Evolutionary conservation across 2,888 invertebrate species (phyloP).

Genomic region (Drosophila setosimentum): DNA sequence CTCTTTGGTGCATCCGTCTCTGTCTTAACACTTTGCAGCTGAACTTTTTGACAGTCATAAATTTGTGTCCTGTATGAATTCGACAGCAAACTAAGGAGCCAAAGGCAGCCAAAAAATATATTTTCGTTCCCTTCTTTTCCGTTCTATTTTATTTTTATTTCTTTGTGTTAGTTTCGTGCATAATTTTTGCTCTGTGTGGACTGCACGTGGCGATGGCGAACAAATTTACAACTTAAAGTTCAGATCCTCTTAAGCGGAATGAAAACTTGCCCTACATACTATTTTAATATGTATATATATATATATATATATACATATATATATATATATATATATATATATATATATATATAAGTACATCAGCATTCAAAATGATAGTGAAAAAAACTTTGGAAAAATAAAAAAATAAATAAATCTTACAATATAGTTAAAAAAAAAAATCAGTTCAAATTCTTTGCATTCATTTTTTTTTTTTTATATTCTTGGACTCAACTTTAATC

Average conservation of each 20-base stretch:
- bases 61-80: constrained; percentile 71
- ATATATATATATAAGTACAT: too few species aligned
- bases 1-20: constrained; percentile 16
- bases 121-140: constrained; percentile 15
- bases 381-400: too few species aligned
- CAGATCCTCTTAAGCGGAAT: constrained; percentile 48
- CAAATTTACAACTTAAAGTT: constrained; percentile 42
- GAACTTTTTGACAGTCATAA: constrained; percentile 72
- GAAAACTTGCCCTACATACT: constrained; percentile 20
- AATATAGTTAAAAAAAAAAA: too few species aligned
- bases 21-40: constrained; percentile 42
- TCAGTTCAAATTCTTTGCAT: not conserved
- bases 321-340: not conserved
- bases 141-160: constrained; percentile 8
- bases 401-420: too few species aligned
- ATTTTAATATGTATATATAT: not conserved
- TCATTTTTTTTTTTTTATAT: not conserved
- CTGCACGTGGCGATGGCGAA: constrained; percentile 11
- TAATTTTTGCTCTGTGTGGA: constrained; percentile 32
- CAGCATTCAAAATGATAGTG: not conserved
- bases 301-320: not conserved
- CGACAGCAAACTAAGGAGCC: constrained; percentile 54
- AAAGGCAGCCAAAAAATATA: constrained; percentile 29
- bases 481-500: not conserved
- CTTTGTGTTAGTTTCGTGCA: constrained; percentile 33